Evolutionary conservation across 1,140 invertebrate species (phyloP).

Genomic region (Dryas iulia): DNA sequence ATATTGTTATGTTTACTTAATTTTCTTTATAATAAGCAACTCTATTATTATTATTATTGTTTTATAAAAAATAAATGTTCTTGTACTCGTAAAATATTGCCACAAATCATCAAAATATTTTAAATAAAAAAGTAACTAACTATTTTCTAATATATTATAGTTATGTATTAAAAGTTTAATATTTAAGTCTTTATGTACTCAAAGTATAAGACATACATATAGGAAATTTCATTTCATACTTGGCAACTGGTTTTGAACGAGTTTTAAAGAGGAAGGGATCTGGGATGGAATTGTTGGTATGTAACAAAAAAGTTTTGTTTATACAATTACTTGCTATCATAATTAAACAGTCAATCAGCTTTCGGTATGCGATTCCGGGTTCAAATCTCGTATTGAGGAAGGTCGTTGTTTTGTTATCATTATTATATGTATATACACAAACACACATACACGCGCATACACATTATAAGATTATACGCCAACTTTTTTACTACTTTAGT

Average conservation of each 20-base stretch:
- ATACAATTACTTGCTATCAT: slow-evolving; percentile 5
- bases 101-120: no score
- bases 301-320: slow-evolving; percentile 8
- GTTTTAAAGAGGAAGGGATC: slow-evolving; percentile 16
- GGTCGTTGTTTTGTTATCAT: slow-evolving; percentile 9
- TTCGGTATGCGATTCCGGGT: slow-evolving; percentile 28
- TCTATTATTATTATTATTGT: no score
- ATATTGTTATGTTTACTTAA: background rate
- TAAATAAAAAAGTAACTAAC: no score
- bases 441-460: no score
- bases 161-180: background rate
- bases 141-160: no score
- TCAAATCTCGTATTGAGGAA: slow-evolving; percentile 28
- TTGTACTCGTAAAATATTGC: no score
- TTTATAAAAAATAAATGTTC: no score
- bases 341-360: slow-evolving; percentile 5
- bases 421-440: background rate
- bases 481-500: no score
- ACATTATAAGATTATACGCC: no score
- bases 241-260: slow-evolving; percentile 2
- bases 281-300: background rate
- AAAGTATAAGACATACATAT: background rate
- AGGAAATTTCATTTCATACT: slow-evolving; percentile 2
- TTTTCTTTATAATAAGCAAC: background rate
- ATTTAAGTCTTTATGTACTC: background rate